These are phyloP conservation scores for Muraenolepis orangiensis DNA, from an alignment of 2,797 vertebrate genomes.

Conservation along the genomic window DNA sequence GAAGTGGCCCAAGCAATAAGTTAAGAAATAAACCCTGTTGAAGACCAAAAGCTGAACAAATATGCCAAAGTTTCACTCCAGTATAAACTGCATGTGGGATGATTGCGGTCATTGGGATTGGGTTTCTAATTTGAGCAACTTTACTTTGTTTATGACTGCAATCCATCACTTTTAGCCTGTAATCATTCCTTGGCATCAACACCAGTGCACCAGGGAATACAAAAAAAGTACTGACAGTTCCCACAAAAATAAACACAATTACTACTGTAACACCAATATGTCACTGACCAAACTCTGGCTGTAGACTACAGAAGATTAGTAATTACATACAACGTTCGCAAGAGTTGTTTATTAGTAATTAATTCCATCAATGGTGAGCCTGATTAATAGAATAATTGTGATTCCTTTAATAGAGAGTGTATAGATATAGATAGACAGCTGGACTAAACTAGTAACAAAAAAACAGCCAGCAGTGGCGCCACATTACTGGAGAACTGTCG, in stretches of 20 bases:
- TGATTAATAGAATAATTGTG: not conserved
- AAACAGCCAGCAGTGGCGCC: not conserved
- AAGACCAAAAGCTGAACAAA: not conserved
- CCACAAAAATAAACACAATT: not conserved
- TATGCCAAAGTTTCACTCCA: not conserved
- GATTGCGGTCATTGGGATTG: not conserved
- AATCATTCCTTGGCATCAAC: not conserved
- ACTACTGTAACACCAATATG: no score
- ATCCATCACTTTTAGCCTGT: not conserved
- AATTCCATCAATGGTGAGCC: not conserved
- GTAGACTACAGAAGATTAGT: no score
- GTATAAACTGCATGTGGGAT: not conserved
- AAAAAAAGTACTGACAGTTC: not conserved
- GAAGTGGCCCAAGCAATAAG: no score
- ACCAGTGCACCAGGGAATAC: no score
- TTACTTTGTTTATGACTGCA: not conserved
- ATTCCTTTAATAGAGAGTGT: not conserved
- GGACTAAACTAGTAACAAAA: not conserved
- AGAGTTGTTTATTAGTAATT: not conserved
- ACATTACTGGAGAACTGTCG: not conserved
- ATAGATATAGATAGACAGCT: not conserved
- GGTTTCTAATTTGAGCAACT: not conserved
- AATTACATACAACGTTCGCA: no score
- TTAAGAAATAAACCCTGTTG: not conserved
- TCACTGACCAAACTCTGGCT: no score